Conservation (phyloP, 1,140 invertebrate species). For the Pentalonia nigronervosa region DNA sequence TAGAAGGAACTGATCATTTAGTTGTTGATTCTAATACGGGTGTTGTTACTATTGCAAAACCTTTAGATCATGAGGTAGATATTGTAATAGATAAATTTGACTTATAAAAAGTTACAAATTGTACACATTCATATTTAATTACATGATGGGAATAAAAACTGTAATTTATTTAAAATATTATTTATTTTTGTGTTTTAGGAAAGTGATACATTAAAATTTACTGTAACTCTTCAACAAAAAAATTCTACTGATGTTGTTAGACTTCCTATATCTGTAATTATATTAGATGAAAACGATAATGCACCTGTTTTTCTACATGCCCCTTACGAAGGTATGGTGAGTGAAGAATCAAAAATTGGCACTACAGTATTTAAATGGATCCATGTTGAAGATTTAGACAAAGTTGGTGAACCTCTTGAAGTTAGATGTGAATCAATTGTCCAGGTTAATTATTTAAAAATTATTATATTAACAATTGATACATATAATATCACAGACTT, state of each 20-base stretch:
- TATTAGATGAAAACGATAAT: constrained; percentile 90
- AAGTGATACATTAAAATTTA: constrained; percentile 77
- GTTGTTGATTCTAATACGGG: constrained; percentile 79
- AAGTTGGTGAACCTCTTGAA: constrained; percentile 80
- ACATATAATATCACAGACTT: not conserved
- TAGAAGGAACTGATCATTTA: constrained; percentile 82
- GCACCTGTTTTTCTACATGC: constrained; percentile 80
- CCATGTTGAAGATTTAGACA: constrained; percentile 78
- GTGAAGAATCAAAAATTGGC: constrained; percentile 79
- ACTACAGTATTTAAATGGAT: constrained; percentile 78
- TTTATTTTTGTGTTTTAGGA: constrained; percentile 67
- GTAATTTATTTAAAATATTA: not conserved
- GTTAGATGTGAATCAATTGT: constrained; percentile 70
- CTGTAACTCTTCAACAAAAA: constrained; percentile 80
- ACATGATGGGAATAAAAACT: not conserved
- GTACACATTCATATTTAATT: not conserved
- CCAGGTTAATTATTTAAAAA: constrained; percentile 22
- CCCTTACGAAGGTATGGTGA: constrained; percentile 80
- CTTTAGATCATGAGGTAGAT: constrained; percentile 81
- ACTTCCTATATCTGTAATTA: constrained; percentile 81
- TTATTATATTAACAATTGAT: not conserved
- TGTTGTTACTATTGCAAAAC: constrained; percentile 77
- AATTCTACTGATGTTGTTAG: constrained; percentile 74
- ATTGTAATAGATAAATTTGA: not conserved
- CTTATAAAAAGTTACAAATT: not conserved